Base-by-base conservation (phyloP, 2,888 invertebrate genomes). In the Brachypterus glaber region DNA sequence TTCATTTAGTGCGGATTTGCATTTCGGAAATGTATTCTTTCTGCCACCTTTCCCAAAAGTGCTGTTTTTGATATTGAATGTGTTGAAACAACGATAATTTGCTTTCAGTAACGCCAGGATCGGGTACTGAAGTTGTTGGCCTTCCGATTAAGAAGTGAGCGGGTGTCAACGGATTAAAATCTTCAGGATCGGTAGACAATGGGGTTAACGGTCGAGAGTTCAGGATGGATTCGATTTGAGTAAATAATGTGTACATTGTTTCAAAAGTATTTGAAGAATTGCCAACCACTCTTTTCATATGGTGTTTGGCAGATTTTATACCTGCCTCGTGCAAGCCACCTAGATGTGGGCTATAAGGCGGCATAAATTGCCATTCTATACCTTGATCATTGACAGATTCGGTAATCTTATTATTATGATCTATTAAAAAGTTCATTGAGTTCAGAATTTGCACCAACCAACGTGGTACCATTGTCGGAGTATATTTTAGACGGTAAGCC, bases 121-220 rank as follows among this genome's bases (percentile, higher is more conserved):
- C 47, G n/a, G 47, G 48, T 3, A 51, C 15, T 2, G 43, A 30
- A 2, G 37, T 42, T 2, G 48, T 16, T 14, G 39, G n/a, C 12
- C 30, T 16, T 26, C 44, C 48, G 14, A 48, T 40, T 7, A 45
- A 32, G 17, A 48, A 29, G n/a, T n/a, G n/a, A n/a, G n/a, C n/a
- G n/a, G n/a, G n/a, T n/a, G n/a, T n/a, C n/a, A n/a, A n/a, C n/a
- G 43, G 26, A 17, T 25, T 8, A n/a, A 37, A 17, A 15, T 49
- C 46, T 14, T 34, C 33, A 14, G 45, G 47, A 36, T 49, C 39
- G 13, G 33, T 30, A 14, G 47, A 44, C 17, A 46, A 16, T 2
- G 43, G 43, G n/a, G 37, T 31, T 8, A 47, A 15, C 4, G 49
- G 43, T 30, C 45, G 36, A 4, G 43, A 48, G 26, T 48, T 45